Evolutionary conservation across 2,888 invertebrate species (phyloP), one percentile per base, ranked within the genome.

Genomic region (Drosophila conformis): DNA sequence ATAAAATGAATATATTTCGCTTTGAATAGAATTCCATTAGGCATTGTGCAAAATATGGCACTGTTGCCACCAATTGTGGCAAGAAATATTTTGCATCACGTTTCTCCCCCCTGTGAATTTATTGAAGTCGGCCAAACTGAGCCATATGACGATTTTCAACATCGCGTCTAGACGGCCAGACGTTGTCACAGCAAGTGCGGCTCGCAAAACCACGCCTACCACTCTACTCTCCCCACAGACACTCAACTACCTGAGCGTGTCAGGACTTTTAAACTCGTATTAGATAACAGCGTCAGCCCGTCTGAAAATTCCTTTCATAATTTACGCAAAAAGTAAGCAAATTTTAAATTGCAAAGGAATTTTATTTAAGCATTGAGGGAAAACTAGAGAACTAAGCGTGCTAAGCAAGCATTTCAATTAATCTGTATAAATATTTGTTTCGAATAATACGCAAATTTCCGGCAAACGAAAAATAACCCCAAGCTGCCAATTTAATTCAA

Each of bases 1-100:
- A 67, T 56, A 60, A 58, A 81, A 76, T 72, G 71, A 72, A 79
- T 79, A 73, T 40, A 68, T 76, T 78, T 66, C 49, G 51, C 53
- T 68, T 65, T 76, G 78, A 90, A 87, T 88, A 83, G 78, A 90
- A 90, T 88, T 90, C 83, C 78, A 73, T 75, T 71, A 40, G 65
- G 66, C 36, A 57, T 52, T 42, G 31, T 73, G 58, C 38, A 38
- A 54, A 69, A 54, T 33, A 53, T 59, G 56, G 48, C 48, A 48
- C 29, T 27, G 33, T 46, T 54, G 70, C 58, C 69, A 63, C 58
- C 65, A 72, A 82, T 61, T 82, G 73, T 59, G 65, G 65, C 53
- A 71, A 56, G 42, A 13, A 15, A 38, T 58, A 42, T 63, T 67
- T 67, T 56, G 36, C 36, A 63, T 64, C 66, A 72, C 66, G 54